Evolutionary conservation across 2,888 invertebrate species (phyloP).

Genomic region (Helobdella robusta): DNA sequence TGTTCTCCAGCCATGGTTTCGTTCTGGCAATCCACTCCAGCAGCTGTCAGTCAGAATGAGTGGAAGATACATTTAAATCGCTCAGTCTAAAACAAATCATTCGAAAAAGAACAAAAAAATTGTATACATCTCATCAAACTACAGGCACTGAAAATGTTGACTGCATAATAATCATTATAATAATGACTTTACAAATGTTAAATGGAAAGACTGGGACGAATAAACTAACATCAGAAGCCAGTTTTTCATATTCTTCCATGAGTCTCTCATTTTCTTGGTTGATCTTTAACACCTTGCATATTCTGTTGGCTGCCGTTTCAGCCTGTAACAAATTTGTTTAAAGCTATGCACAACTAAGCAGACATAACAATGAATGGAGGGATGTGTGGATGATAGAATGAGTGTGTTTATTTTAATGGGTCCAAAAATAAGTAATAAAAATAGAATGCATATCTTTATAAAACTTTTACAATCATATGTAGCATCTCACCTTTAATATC

Average conservation of each 20-base stretch:
- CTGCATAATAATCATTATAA: background rate
- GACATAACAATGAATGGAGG: no score
- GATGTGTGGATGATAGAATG: no score
- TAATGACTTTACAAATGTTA: background rate
- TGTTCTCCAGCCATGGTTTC: constrained; percentile 62
- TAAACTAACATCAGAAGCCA: constrained; percentile 90
- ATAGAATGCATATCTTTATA: no score
- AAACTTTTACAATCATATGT: no score
- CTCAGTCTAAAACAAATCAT: background rate
- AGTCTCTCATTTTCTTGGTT: constrained; percentile 99
- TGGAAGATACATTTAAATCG: background rate
- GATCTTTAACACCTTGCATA: constrained; percentile 98
- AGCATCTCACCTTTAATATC: no score
- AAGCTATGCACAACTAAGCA: background rate
- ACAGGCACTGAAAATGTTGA: background rate
- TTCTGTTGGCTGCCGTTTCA: constrained; percentile 98
- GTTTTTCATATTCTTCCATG: constrained; percentile 99
- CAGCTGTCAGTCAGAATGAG: constrained; percentile 56
- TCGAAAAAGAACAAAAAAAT: background rate
- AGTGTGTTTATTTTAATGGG: no score
- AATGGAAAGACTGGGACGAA: no score
- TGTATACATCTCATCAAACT: background rate
- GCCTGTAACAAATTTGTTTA: constrained; percentile 60
- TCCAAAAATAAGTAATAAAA: no score
- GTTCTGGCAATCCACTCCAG: constrained; percentile 97